Evolutionary conservation across 2,888 invertebrate species (phyloP).

Genomic region (Mythimna impura): DNA sequence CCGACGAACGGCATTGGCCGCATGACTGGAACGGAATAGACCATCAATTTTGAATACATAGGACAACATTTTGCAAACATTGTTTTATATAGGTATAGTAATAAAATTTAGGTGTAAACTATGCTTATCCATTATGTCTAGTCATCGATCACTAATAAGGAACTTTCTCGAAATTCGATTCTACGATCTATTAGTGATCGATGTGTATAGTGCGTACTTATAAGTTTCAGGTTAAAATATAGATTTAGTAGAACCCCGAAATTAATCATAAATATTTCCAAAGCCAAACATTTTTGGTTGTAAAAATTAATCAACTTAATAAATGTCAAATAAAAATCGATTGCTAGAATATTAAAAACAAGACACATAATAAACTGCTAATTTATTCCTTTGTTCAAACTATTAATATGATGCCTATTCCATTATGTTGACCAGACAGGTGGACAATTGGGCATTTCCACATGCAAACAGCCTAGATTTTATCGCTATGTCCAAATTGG

Average conservation of each 20-base stretch:
- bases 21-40: slow-evolving; percentile 80
- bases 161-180: no score
- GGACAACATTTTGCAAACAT: slow-evolving; percentile 17
- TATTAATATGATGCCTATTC: slow-evolving; percentile 6
- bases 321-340: slow-evolving; percentile 1
- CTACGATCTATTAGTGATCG: no score
- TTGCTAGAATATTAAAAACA: background rate
- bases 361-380: background rate
- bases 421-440: slow-evolving; percentile 31
- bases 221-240: background rate
- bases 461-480: slow-evolving; percentile 49
- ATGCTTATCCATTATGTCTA: no score
- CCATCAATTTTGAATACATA: slow-evolving; percentile 57
- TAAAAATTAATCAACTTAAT: background rate
- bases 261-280: background rate
- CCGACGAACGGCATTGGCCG: slow-evolving; percentile 84
- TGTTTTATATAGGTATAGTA: background rate
- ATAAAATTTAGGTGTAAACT: no score
- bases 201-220: background rate
- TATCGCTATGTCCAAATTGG: slow-evolving; percentile 50
- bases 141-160: no score
- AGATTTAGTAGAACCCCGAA: background rate
- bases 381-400: slow-evolving; percentile 10
- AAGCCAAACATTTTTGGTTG: background rate
- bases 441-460: slow-evolving; percentile 38